phyloP scores from a whole-genome alignment of 2,888 invertebrate species.

The Hyppa rectilinea region DNA sequence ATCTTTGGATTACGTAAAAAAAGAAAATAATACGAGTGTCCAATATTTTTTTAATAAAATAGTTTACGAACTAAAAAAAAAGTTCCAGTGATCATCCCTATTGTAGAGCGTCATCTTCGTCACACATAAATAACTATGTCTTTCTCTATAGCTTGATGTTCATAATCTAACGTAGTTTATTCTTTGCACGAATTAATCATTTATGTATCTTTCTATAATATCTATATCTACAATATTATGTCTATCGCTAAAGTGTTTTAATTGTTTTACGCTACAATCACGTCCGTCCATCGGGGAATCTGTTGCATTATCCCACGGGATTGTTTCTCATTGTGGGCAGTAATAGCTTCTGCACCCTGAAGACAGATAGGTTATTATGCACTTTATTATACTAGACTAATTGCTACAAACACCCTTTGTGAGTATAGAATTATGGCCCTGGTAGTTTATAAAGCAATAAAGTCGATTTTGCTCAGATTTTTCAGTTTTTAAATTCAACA shows the following conservation, averaged over 20 bases:
- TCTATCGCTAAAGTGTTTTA: not conserved
- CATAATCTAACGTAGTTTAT: too few relatives aligned
- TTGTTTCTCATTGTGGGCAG: constrained; percentile 17
- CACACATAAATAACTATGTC: too few relatives aligned
- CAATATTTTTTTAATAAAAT: too few relatives aligned
- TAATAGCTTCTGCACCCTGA: constrained; percentile 26
- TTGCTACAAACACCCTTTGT: not conserved
- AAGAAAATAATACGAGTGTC: too few relatives aligned
- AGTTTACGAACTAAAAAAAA: too few relatives aligned
- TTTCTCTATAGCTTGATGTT: too few relatives aligned
- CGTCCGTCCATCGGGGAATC: constrained; percentile 32
- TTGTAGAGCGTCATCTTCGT: too few relatives aligned
- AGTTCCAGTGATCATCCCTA: too few relatives aligned
- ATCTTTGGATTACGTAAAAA: too few relatives aligned
- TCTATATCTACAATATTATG: not conserved
- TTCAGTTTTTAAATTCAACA: not conserved
- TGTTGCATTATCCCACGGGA: constrained; percentile 39
- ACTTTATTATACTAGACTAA: constrained; percentile 14
- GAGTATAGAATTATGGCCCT: too few relatives aligned
- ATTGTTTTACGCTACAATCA: constrained; percentile 11
- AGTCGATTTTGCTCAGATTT: too few relatives aligned
- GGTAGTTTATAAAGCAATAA: not conserved
- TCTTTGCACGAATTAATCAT: not conserved
- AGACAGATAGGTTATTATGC: constrained; percentile 8
- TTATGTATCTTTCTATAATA: not conserved